These are phyloP conservation scores for Pyrocephalus nanus DNA, from an alignment of 2,797 vertebrate species.

Conservation along the genomic window DNA sequence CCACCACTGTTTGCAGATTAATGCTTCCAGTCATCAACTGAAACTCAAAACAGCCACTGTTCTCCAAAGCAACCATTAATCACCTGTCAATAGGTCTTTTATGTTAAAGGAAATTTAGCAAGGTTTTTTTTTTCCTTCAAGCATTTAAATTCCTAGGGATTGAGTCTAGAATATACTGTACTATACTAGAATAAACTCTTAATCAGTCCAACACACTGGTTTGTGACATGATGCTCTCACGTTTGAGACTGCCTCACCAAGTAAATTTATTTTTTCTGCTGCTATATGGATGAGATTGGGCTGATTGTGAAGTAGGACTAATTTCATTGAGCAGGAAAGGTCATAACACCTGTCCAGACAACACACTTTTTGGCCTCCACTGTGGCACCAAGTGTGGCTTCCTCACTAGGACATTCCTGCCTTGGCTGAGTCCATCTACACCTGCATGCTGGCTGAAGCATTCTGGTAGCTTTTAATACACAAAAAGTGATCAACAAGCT, in stretches of 20 bases:
- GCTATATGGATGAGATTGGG: not conserved
- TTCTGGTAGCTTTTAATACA: not conserved
- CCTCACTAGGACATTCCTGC: rapidly evolving
- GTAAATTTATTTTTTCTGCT: not conserved
- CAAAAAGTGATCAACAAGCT: not conserved
- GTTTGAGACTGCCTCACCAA: not conserved
- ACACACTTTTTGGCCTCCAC: not conserved
- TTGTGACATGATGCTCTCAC: not conserved
- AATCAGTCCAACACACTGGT: not conserved
- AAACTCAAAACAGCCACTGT: not conserved
- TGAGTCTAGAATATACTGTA: not conserved
- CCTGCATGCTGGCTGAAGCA: not conserved
- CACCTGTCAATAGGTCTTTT: not conserved
- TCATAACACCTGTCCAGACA: not conserved
- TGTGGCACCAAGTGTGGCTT: not conserved
- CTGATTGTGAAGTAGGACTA: not conserved
- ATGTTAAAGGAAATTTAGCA: not conserved
- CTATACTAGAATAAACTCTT: not conserved
- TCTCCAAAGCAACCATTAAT: conserved; percentile 5
- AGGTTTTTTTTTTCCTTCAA: not conserved
- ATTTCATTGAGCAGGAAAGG: not conserved
- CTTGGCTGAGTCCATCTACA: not conserved
- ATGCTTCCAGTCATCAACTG: not conserved
- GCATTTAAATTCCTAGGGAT: not conserved
- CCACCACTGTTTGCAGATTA: not conserved